Evolutionary conservation across 1,140 invertebrate genomes (phyloP).

Genomic region (Plutomurus gul): DNA sequence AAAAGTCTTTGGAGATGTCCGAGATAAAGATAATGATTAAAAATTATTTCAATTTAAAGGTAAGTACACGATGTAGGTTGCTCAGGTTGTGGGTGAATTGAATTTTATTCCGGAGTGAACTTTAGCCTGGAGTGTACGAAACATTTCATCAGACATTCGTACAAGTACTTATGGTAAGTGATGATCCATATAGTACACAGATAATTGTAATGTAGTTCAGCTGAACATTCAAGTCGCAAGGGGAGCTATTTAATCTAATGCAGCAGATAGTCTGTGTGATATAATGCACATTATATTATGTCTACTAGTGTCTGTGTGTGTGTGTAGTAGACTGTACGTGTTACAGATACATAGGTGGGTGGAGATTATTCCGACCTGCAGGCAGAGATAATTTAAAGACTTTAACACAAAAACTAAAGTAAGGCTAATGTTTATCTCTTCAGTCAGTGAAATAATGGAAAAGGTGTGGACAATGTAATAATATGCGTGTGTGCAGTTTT

Average conservation of each 20-base stretch:
- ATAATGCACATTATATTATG: not conserved
- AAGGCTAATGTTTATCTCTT: conserved; percentile 24
- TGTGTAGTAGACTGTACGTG: not conserved
- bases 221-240: no score
- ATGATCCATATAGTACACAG: conserved; percentile 27
- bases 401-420: conserved; percentile 4
- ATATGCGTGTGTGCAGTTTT: conserved; percentile 22
- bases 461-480: conserved; percentile 24
- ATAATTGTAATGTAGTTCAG: conserved; percentile 25
- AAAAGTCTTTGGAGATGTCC: conserved; percentile 5
- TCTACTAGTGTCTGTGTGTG: not conserved
- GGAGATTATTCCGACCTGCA: not conserved
- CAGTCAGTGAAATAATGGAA: conserved; percentile 21
- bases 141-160: conserved; percentile 5
- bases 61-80: conserved; percentile 20
- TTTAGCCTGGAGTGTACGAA: conserved; percentile 14
- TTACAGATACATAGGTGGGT: not conserved
- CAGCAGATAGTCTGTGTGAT: not conserved
- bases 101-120: conserved; percentile 22
- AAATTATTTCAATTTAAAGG: conserved; percentile 18
- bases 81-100: not conserved
- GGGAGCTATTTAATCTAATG: not conserved
- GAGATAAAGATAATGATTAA: conserved; percentile 28
- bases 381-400: not conserved
- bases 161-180: conserved; percentile 27